Conservation (phyloP, 2,888 invertebrate species). For the Lagria hirta region DNA sequence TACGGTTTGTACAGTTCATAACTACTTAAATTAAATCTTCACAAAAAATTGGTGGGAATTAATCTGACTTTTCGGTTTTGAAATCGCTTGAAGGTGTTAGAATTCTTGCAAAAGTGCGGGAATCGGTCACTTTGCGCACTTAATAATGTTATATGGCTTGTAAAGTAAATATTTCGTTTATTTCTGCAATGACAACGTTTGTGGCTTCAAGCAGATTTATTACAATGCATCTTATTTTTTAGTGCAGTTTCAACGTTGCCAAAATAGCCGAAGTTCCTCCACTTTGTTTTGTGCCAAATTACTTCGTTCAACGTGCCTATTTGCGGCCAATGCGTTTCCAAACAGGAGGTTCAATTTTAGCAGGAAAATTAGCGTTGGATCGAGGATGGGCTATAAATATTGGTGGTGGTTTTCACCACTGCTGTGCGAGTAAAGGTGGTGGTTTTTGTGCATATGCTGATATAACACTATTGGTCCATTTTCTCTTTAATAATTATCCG, state of each 20-base stretch:
- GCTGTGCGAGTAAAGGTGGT: slow-evolving; percentile 72
- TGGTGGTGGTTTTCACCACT: slow-evolving; percentile 92
- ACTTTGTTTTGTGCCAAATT: slow-evolving; percentile 74
- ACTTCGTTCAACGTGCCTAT: slow-evolving; percentile 72
- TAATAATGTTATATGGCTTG: no score
- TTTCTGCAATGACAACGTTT: background rate
- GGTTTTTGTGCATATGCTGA: slow-evolving; percentile 93
- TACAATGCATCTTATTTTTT: slow-evolving; percentile 39
- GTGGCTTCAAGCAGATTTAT: background rate
- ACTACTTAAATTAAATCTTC: no score
- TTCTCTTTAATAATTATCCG: slow-evolving; percentile 61
- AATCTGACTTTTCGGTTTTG: no score
- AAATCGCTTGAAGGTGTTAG: no score
- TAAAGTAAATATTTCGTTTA: background rate
- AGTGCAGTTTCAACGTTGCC: slow-evolving; percentile 83
- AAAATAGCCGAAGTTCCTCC: slow-evolving; percentile 77
- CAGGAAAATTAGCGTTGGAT: slow-evolving; percentile 79
- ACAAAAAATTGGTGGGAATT: no score
- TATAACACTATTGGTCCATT: slow-evolving; percentile 75
- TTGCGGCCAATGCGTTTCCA: slow-evolving; percentile 78
- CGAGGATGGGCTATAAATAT: slow-evolving; percentile 88
- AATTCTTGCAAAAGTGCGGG: no score
- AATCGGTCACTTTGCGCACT: no score
- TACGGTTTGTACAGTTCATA: no score
- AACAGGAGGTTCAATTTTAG: slow-evolving; percentile 81